These are phyloP conservation scores for Cantharis nigra DNA, from an alignment of 2,888 invertebrate genomes.

Conservation along the genomic window DNA sequence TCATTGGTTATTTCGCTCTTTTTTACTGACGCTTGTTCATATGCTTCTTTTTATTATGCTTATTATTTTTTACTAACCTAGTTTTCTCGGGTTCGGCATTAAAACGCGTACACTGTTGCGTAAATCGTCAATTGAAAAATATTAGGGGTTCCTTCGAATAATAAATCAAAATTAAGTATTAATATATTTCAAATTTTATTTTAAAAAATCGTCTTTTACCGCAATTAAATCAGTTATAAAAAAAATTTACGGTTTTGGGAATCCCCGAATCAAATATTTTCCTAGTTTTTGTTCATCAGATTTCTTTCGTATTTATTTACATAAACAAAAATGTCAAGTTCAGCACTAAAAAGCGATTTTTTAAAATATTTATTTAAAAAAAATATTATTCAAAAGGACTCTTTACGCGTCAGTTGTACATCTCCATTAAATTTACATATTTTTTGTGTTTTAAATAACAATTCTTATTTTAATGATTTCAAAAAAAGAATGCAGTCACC, in stretches of 20 bases:
- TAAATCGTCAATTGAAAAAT: not conserved
- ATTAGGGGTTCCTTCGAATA: not conserved
- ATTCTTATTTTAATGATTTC: not conserved
- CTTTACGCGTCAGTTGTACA: not conserved
- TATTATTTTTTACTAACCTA: not conserved
- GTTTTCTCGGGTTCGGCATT: not conserved
- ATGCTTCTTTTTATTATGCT: not conserved
- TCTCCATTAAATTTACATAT: not conserved
- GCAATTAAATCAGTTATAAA: too few relatives aligned
- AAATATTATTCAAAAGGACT: not conserved
- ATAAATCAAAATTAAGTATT: not conserved
- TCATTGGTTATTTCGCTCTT: not conserved
- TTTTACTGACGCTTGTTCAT: not conserved
- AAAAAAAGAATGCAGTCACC: slow-evolving; percentile 2
- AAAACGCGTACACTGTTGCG: not conserved
- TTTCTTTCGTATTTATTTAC: too few relatives aligned
- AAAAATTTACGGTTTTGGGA: too few relatives aligned
- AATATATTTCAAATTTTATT: too few relatives aligned
- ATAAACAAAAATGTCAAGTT: too few relatives aligned
- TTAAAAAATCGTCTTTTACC: too few relatives aligned
- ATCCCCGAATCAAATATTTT: too few relatives aligned
- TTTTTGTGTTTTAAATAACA: not conserved
- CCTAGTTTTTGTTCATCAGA: too few relatives aligned
- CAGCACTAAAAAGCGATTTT: not conserved
- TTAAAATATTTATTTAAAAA: not conserved